Base-by-base conservation (phyloP, 2,888 invertebrate species). In the Pelosia muscerda region DNA sequence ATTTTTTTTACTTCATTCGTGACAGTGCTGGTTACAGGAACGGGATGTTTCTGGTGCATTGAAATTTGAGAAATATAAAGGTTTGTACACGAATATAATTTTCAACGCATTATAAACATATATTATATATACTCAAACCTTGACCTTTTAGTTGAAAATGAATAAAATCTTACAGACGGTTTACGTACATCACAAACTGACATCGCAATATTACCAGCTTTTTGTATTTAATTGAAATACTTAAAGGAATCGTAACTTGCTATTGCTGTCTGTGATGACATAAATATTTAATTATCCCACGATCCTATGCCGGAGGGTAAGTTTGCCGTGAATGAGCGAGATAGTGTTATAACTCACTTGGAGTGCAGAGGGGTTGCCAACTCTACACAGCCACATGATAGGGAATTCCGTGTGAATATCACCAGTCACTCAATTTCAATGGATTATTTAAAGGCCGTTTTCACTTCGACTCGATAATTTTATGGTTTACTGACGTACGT, bases 221-320 rank as follows among this genome's bases (percentile, higher is more conserved):
- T 15, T 26, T 49, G 19, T 22, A 53, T 2, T 53, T 68, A 53
- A 38, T 55, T 65, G 19, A 5, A 66, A 54, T 63, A 68, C 38
- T 69, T 71, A 63, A 61, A 53, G 65, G 56, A 78, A 63, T 69
- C 57, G 68, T 78, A 72, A 75, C 60, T 77, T 68, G 34, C 72
- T 78, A 66, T 71, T 82, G 74, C 78, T 79, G 83, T 86, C 82
- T 86, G 85, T 84, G 86, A 90, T 89, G 88, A 88, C 81, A 91
- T 94, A 92, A 92, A 94, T 94, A 93, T 94, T 94, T 93, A 93
- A 94, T 94, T 93, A 93, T 92, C 90, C 89, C 91, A 92, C 90
- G 91, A 89, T 90, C 81, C 86, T 82, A 84, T 88, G 84, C 84
- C 80, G 82, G 85, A 90, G 92, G 92, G 94, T 88, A 78, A 76